These are phyloP conservation scores for Motacilla tschutschensis DNA, from an alignment of 2,113 vertebrate genomes.

Conservation along the genomic window DNA sequence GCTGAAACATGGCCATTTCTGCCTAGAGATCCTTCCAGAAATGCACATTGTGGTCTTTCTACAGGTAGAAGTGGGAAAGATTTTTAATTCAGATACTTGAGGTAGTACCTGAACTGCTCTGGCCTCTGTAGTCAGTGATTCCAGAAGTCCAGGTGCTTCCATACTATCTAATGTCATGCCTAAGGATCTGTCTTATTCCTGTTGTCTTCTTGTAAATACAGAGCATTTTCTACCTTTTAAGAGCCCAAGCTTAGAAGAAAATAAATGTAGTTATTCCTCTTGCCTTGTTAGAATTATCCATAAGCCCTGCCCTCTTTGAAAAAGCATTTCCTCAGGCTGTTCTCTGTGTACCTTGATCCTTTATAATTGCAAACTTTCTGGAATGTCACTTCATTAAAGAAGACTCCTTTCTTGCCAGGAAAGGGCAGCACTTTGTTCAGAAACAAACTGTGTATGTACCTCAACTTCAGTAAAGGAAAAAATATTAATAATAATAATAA, in stretches of 20 bases:
- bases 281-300: not conserved
- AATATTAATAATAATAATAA: too few species aligned
- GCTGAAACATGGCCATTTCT: not conserved
- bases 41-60: not conserved
- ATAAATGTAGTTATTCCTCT: not conserved
- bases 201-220: not conserved
- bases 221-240: not conserved
- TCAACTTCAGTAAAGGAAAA: not conserved
- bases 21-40: not conserved
- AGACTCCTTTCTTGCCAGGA: not conserved
- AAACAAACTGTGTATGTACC: not conserved
- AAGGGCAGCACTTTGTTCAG: not conserved
- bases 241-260: not conserved
- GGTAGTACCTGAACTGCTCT: not conserved
- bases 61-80: not conserved
- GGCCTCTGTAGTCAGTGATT: not conserved
- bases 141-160: not conserved
- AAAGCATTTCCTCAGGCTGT: conserved; percentile 16
- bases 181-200: not conserved
- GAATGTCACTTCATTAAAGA: conserved; percentile 39
- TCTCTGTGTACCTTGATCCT: conserved; percentile 1
- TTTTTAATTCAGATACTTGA: conserved; percentile 25
- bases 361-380: conserved; percentile 24
- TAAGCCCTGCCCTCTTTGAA: not conserved
- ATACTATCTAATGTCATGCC: not conserved